Base-by-base conservation (phyloP, 2,888 invertebrate genomes). In the Chrysodeixis includens region DNA sequence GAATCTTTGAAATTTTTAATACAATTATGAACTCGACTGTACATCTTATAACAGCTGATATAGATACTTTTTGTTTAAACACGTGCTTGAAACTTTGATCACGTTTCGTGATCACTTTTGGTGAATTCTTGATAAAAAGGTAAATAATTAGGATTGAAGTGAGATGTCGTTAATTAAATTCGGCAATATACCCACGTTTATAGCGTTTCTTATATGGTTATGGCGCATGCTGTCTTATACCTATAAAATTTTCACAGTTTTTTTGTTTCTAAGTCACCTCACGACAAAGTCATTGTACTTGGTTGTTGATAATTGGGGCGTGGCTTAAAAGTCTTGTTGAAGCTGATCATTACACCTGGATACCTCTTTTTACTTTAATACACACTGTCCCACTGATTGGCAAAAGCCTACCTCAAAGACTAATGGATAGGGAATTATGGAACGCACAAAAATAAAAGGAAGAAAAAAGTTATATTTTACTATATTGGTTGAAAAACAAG, bases 31-130 rank as follows among this genome's bases (percentile, higher is more conserved):
- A 26, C 26, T 6, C 26, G 26, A 26, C 26, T 26, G 35, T 35
- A 56, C 30, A 56, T 10, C 12, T 44, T 44, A 46, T 66, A 62
- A 56, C 26, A n/a, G 32, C 20, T 69, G 10, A 54, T 63, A 0
- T 1, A 35, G 40, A 5, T 40, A n/a, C 12, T 4, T 40, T n/a
- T 35, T 20, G 9, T 49, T 4, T 49, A 16, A 10, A 49, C 46
- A 49, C 46, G 46, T 49, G 46, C 16, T 0, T 49, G 1, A 20
- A 49, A 14, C 35, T 1, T 14, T 0, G 16, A 20, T 49, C 10
- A 20, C 20, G 18, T 49, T 9, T n/a, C 40, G 14, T 40, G 40
- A 40, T 40, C n/a, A n/a, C 3, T 40, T 40, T 40, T 40, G 40
- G 40, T 6, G n/a, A 40, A 40, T 20, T 20, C 10, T 18, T 49